A percentile compares a stretch with the other conserved stretches of the same genome.
These are phyloP conservation scores for Serripes groenlandicus DNA, from an alignment of 2,888 invertebrate genomes.

Conservation along the genomic window DNA sequence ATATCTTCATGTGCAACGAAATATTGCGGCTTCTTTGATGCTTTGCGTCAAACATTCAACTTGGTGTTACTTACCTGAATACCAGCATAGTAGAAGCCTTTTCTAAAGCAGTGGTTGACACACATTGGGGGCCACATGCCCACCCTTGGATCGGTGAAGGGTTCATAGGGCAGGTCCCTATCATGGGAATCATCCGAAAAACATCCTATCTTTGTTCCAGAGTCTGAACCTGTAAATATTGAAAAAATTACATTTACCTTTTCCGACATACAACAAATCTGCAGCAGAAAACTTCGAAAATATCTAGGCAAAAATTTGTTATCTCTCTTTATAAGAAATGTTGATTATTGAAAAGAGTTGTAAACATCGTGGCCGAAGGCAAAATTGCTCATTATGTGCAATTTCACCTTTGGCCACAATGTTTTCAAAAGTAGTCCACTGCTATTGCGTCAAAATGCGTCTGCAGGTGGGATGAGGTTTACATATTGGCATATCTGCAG, in stretches of 20 bases:
- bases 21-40: too few relatives aligned
- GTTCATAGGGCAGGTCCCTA: constrained; percentile 77
- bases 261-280: neutral
- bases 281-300: neutral
- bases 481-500: too few relatives aligned
- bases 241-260: neutral
- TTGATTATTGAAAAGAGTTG: neutral
- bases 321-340: neutral
- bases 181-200: constrained; percentile 73
- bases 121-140: constrained; percentile 80
- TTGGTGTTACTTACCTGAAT: constrained; percentile 79
- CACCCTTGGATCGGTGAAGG: constrained; percentile 70
- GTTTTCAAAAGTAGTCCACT: too few relatives aligned
- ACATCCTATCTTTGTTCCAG: constrained; percentile 76
- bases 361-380: neutral
- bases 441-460: too few relatives aligned
- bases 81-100: constrained; percentile 87
- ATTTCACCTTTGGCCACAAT: too few relatives aligned
- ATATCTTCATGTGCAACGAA: too few relatives aligned
- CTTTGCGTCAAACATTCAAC: too few relatives aligned
- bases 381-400: too few relatives aligned
- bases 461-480: too few relatives aligned
- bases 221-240: constrained; percentile 66
- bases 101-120: constrained; percentile 76
- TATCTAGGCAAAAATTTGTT: neutral